Evolutionary conservation across 2,113 vertebrate species (phyloP).

Genomic region (Erpornis zantholeuca): DNA sequence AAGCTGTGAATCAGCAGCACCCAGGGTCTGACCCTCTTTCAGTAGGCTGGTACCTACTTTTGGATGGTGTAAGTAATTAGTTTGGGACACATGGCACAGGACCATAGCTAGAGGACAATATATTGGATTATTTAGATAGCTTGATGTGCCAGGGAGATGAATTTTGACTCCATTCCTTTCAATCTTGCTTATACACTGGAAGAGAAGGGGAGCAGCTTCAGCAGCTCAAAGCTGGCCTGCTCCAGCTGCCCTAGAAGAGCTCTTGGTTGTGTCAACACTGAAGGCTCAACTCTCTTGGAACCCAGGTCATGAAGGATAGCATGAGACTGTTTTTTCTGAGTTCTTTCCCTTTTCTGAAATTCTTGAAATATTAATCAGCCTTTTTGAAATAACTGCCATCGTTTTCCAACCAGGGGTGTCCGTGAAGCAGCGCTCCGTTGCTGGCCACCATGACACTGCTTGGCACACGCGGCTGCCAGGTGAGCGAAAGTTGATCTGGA

Average conservation of each 20-base stretch:
- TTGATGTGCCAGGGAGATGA: neutral
- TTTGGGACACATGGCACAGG: neutral
- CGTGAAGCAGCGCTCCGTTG: neutral
- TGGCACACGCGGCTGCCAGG: slow-evolving; percentile 33
- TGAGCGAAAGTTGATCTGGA: slow-evolving; percentile 53
- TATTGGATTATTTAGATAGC: neutral
- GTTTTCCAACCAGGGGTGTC: neutral
- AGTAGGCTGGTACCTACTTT: neutral
- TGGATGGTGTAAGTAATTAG: neutral
- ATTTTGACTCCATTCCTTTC: neutral
- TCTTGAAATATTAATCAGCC: neutral
- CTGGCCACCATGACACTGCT: neutral
- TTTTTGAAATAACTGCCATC: neutral
- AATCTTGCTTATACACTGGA: neutral
- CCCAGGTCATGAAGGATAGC: neutral
- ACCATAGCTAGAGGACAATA: neutral
- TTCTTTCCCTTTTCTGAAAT: neutral
- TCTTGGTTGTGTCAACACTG: neutral
- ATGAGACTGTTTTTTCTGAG: neutral
- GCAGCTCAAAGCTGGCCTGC: neutral
- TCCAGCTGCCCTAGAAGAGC: neutral
- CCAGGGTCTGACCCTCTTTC: neutral
- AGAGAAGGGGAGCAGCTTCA: neutral
- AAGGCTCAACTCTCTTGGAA: neutral
- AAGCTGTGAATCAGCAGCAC: neutral